Evolutionary conservation across 2,113 vertebrate genomes (phyloP).

Genomic region (Notarius lentiginosus): DNA sequence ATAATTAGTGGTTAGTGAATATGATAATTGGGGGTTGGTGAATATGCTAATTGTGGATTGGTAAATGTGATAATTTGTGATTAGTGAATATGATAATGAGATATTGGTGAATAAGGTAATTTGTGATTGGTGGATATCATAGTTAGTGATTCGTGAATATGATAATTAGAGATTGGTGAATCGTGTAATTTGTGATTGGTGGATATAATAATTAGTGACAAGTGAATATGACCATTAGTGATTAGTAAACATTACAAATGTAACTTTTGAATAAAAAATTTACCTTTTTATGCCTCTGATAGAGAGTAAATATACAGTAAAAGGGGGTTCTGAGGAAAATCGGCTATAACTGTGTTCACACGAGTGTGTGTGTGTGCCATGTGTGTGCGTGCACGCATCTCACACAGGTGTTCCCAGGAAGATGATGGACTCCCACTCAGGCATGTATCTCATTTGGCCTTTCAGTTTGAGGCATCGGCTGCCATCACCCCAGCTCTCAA

Average conservation of each 20-base stretch:
- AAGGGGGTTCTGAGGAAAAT: neutral
- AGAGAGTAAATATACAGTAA: neutral
- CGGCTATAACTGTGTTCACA: neutral
- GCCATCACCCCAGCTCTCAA: constrained; percentile 73
- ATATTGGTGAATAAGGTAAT: too few relatives aligned
- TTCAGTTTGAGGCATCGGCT: constrained; percentile 73
- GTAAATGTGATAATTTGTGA: too few relatives aligned
- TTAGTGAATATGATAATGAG: too few relatives aligned
- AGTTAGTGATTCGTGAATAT: neutral
- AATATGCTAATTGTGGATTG: too few relatives aligned
- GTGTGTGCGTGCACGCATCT: neutral
- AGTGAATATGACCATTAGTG: too few relatives aligned
- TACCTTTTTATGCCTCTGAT: neutral
- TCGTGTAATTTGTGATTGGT: too few relatives aligned
- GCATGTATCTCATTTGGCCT: constrained; percentile 78
- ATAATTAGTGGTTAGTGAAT: neutral
- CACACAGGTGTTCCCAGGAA: constrained; percentile 74
- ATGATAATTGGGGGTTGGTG: too few relatives aligned
- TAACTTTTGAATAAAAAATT: neutral
- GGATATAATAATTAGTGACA: too few relatives aligned
- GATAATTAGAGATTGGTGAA: too few relatives aligned
- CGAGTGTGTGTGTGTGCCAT: neutral
- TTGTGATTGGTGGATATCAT: neutral
- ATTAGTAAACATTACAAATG: neutral
- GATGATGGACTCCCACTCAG: constrained; percentile 78